These are phyloP conservation scores for Struthidea cinerea DNA, from an alignment of 2,113 vertebrate species.

Conservation along the genomic window DNA sequence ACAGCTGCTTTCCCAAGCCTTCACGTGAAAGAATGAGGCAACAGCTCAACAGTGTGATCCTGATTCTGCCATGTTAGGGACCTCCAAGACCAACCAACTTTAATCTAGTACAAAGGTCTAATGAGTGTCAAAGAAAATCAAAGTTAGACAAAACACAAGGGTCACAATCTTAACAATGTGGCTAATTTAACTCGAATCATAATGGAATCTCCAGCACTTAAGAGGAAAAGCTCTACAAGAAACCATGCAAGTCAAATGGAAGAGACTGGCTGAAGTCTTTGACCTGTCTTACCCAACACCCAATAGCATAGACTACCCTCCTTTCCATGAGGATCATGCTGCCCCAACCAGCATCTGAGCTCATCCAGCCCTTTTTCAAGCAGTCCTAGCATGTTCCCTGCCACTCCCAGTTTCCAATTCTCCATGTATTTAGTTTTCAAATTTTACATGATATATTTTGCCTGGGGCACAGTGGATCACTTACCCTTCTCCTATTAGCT, in stretches of 20 bases:
- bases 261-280: background rate
- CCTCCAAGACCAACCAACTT: background rate
- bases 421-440: background rate
- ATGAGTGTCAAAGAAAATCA: background rate
- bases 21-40: background rate
- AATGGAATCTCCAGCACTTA: background rate
- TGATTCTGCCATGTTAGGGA: fast-evolving
- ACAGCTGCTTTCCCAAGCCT: background rate
- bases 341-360: background rate
- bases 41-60: background rate
- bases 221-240: background rate
- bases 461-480: background rate
- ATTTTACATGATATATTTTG: background rate
- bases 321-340: background rate
- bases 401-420: background rate
- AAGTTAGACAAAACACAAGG: background rate
- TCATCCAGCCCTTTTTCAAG: background rate
- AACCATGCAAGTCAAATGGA: background rate
- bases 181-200: background rate
- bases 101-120: background rate
- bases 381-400: background rate
- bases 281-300: background rate
- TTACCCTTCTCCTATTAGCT: background rate
- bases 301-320: fast-evolving
- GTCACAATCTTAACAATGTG: background rate